phyloP scores from a whole-genome alignment of 2,888 invertebrate genomes.

The Teleiodes luculella region DNA sequence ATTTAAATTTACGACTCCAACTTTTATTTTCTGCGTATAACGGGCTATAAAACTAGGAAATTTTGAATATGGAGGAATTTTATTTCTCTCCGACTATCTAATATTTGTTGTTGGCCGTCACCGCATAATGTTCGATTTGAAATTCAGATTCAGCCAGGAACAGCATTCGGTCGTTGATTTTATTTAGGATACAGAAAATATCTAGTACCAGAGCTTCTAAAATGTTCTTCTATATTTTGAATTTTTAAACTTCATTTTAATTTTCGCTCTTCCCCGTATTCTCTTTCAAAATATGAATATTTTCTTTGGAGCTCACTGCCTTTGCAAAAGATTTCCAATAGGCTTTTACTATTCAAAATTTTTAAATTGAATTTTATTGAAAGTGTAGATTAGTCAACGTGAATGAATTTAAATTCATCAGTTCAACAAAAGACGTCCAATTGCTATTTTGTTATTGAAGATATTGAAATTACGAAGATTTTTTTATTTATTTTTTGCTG shows the following conservation, averaged over 20 bases:
- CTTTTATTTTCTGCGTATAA: conserved; percentile 1
- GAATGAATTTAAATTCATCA: not conserved
- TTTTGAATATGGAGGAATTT: conserved; percentile 6
- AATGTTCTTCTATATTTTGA: not conserved
- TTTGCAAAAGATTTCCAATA: conserved; percentile 4
- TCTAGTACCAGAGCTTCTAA: not conserved
- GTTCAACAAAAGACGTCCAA: too few relatives aligned
- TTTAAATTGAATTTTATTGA: not conserved
- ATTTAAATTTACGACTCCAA: not conserved
- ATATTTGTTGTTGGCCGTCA: conserved; percentile 7
- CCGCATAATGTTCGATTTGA: conserved; percentile 12
- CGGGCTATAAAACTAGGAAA: not conserved
- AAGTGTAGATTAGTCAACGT: not conserved
- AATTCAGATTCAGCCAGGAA: conserved; percentile 14
- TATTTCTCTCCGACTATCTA: conserved; percentile 4
- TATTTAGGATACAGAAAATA: conserved; percentile 4
- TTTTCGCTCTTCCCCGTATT: not conserved
- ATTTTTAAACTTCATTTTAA: not conserved
- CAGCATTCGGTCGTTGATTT: conserved; percentile 1
- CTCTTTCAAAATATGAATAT: not conserved
- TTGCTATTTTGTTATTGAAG: too few relatives aligned
- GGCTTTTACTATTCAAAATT: conserved; percentile 3
- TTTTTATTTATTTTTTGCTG: not conserved
- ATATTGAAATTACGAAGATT: too few relatives aligned
- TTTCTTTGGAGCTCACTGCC: not conserved